A percentile compares a stretch with the other conserved stretches of the same genome.
Conservation (phyloP, 2,113 vertebrate species). For the Triplophysa rosa region DNA sequence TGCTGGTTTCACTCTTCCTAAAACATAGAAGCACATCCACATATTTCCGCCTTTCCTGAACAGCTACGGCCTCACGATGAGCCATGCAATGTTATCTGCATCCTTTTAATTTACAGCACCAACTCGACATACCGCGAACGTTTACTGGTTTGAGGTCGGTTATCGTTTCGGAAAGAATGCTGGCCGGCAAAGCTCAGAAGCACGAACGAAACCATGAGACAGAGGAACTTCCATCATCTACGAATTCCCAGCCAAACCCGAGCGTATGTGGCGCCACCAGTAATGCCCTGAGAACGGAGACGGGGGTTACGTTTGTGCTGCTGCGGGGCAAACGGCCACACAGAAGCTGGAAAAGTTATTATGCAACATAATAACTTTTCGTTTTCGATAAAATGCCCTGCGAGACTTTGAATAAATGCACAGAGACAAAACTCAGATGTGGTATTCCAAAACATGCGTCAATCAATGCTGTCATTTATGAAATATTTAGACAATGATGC, state of each 20-base stretch:
- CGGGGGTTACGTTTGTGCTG: constrained; percentile 53
- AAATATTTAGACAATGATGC: too few relatives aligned
- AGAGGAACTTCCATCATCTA: constrained; percentile 57
- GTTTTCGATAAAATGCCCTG: not conserved
- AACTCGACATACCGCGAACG: constrained; percentile 15
- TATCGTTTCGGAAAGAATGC: constrained; percentile 30
- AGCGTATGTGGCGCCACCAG: constrained; percentile 48
- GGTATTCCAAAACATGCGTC: not conserved
- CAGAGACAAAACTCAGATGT: not conserved
- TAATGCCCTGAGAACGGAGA: constrained; percentile 50
- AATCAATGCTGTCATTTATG: too few relatives aligned
- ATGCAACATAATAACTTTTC: constrained; percentile 4
- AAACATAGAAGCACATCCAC: not conserved
- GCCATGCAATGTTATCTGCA: constrained; percentile 9
- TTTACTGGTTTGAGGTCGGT: constrained; percentile 25
- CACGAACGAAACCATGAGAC: constrained; percentile 61
- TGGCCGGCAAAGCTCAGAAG: constrained; percentile 38
- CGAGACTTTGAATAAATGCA: not conserved
- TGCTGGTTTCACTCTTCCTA: not conserved
- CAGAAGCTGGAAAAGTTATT: constrained; percentile 44
- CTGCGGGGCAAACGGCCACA: constrained; percentile 54
- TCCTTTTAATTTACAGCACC: constrained; percentile 8
- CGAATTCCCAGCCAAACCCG: constrained; percentile 52
- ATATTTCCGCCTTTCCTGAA: constrained; percentile 3
- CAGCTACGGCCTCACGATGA: not conserved